Percentiles rank a stretch among this genome's conserved stretches.
Evolutionary conservation across 2,797 vertebrate genomes (phyloP).

Genomic region (Gymnocypris eckloni): DNA sequence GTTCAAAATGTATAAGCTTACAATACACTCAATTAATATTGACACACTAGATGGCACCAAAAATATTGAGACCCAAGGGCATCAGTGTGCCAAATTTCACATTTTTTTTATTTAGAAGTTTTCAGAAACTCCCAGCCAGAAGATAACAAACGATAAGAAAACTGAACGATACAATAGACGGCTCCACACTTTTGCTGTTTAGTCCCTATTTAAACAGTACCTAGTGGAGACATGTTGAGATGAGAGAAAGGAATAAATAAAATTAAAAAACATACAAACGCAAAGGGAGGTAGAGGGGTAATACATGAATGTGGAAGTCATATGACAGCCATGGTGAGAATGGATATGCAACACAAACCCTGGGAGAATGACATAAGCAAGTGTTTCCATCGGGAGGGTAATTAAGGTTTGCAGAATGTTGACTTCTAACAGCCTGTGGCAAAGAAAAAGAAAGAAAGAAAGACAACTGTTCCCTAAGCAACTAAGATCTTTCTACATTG

Average conservation of each 20-base stretch:
- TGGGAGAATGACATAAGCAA: conserved; percentile 19
- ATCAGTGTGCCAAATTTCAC: background rate
- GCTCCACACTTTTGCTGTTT: background rate
- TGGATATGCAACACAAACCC: conserved; percentile 11
- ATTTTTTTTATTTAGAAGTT: background rate
- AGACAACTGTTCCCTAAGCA: conserved; percentile 17
- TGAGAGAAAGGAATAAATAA: background rate
- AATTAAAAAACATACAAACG: background rate
- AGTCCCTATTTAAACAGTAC: conserved; percentile 4
- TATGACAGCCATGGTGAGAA: background rate
- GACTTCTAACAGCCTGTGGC: conserved; percentile 46
- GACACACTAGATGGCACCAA: background rate
- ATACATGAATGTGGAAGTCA: conserved; percentile 25
- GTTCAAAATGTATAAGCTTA: background rate
- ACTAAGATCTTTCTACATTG: conserved; percentile 1
- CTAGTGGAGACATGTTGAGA: background rate
- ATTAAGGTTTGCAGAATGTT: conserved; percentile 44
- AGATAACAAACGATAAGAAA: background rate
- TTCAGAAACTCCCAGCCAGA: conserved; percentile 10
- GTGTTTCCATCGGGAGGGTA: conserved; percentile 29
- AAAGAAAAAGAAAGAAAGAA: background rate
- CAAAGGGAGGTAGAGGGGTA: background rate
- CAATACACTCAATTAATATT: background rate
- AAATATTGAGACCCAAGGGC: background rate
- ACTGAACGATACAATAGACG: background rate